Conservation (phyloP, 2,888 invertebrate species). For the Drosophila cognata region DNA sequence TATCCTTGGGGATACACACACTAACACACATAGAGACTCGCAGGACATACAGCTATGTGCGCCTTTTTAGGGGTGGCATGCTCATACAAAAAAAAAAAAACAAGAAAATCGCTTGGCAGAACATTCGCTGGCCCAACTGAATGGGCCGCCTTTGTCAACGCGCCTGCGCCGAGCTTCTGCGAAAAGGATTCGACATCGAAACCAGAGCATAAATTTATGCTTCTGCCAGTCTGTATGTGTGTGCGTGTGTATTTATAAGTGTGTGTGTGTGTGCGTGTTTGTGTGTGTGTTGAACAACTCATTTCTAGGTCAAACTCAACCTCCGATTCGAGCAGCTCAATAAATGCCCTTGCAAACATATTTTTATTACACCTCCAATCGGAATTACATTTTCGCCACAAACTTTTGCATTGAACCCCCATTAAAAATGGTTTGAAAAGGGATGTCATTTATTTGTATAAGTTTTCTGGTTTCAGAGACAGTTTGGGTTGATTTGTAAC, state of each 20-base stretch:
- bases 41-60: constrained; percentile 63
- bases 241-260: constrained; percentile 14
- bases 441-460: not conserved
- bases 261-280: constrained; percentile 38
- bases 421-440: not conserved
- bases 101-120: constrained; percentile 22
- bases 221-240: constrained; percentile 2
- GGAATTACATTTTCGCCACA: constrained; percentile 14
- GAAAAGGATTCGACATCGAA: constrained; percentile 62
- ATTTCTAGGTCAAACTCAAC: constrained; percentile 78
- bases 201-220: constrained; percentile 52
- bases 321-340: constrained; percentile 49
- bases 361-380: constrained; percentile 34
- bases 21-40: constrained; percentile 15
- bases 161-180: constrained; percentile 56
- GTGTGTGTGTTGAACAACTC: constrained; percentile 48
- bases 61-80: constrained; percentile 75
- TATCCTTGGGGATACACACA: constrained; percentile 70
- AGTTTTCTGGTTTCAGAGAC: not conserved
- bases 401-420: not conserved
- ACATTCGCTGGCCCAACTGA: constrained; percentile 38
- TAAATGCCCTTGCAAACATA: constrained; percentile 41
- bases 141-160: constrained; percentile 51
- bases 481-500: not conserved
- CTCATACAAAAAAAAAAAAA: constrained; percentile 56